These are phyloP conservation scores for Mareca penelope DNA, from an alignment of 2,797 vertebrate genomes.

Conservation along the genomic window DNA sequence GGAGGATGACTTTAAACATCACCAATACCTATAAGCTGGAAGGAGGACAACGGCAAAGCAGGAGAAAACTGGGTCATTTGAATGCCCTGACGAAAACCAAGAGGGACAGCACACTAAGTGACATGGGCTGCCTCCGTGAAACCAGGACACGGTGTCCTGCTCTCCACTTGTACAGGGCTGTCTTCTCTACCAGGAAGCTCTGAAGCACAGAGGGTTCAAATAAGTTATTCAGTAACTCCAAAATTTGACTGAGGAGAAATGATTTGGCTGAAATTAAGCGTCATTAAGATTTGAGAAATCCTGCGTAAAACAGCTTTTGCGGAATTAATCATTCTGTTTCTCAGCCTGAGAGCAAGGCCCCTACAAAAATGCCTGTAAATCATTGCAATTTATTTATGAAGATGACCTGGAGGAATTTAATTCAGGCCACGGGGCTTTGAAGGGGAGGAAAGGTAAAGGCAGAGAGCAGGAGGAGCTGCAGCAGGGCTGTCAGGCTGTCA, in stretches of 20 bases:
- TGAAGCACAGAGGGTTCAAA: not conserved
- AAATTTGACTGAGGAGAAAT: not conserved
- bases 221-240: not conserved
- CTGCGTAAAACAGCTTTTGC: not conserved
- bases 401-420: not conserved
- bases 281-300: not conserved
- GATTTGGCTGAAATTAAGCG: not conserved
- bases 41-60: not conserved
- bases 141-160: conserved; percentile 18
- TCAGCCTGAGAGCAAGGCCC: not conserved
- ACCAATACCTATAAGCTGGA: not conserved
- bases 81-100: conserved; percentile 53
- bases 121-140: conserved; percentile 18
- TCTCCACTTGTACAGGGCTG: not conserved
- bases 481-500: not conserved
- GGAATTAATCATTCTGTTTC: not conserved
- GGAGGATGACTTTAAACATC: conserved; percentile 17
- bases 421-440: not conserved
- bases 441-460: not conserved
- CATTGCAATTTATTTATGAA: not conserved
- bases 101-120: not conserved
- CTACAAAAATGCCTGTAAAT: not conserved
- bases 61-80: conserved; percentile 38
- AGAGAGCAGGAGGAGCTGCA: not conserved
- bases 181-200: not conserved